Evolutionary conservation across 2,888 invertebrate species (phyloP), one percentile per base, ranked within the genome.

Genomic region (Peribatodes rhomboidaria): DNA sequence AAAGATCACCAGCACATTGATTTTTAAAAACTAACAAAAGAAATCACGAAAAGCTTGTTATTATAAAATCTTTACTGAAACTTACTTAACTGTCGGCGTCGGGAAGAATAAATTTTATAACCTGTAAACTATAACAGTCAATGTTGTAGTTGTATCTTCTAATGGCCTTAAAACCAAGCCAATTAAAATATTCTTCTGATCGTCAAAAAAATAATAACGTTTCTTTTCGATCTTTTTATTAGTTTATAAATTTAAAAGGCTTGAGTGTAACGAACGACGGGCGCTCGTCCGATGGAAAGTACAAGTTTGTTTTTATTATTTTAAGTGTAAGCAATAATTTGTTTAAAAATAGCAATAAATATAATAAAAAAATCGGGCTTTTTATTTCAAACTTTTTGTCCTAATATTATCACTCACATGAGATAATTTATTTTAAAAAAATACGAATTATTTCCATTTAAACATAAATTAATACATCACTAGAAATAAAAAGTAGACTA

Each of bases 301-400:
- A 71, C 68, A 71, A 71, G 41, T 44, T 68, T 67, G 65, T 68
- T 71, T 63, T 68, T 66, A 68, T 63, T 64, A 65, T 62, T 61
- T 69, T 68, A 68, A 68, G 69, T 68, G 63, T 68, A 65, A 69
- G 61, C 50, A 67, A n/a, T n/a, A n/a, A n/a, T n/a, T n/a, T n/a
- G n/a, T n/a, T n/a, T n/a, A n/a, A n/a, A n/a, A n/a, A n/a, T n/a
- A n/a, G n/a, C n/a, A n/a, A 67, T 69, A 69, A 71, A 69, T 14
- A 57, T 47, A 55, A 54, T 41, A 42, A 66, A 39, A 11, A 60
- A 56, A 14, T 14, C 2, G n/a, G 10, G 20, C 35, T 67, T 65
- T 69, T 60, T 18, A 35, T 35, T 50, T 37, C 16, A 7, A 20
- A 33, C 27, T 27, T 6, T 4, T 6, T 27, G 27, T 27, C 27